Evolutionary conservation across 2,113 vertebrate genomes (phyloP).

Genomic region (Steatornis caripensis): DNA sequence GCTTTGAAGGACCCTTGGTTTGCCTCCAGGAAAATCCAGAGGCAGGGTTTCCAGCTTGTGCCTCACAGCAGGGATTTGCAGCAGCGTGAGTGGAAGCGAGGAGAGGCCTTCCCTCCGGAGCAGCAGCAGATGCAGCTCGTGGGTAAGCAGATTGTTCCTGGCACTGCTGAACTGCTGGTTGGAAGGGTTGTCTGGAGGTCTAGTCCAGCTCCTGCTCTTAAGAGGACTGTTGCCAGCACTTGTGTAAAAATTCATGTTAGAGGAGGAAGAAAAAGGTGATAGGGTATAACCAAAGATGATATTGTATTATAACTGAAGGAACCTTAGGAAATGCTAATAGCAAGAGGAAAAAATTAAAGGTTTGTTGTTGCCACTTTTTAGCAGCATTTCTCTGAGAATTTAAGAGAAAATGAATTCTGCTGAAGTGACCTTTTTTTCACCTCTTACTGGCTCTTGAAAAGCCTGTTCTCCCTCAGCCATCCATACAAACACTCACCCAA

Average conservation of each 20-base stretch:
- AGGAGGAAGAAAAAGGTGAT: neutral
- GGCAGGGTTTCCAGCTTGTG: neutral
- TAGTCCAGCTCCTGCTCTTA: neutral
- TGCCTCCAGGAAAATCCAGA: neutral
- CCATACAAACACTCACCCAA: constrained; percentile 7
- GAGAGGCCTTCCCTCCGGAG: neutral
- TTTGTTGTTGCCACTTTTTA: neutral
- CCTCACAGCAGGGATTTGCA: neutral
- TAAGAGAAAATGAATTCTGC: neutral
- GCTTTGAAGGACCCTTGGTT: neutral
- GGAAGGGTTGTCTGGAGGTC: neutral
- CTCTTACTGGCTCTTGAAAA: constrained; percentile 2
- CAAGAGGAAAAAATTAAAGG: neutral
- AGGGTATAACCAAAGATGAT: neutral
- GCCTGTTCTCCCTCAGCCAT: neutral
- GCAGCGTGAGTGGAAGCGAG: accelerated
- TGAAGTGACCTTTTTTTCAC: constrained; percentile 24
- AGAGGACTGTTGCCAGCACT: neutral
- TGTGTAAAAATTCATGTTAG: neutral
- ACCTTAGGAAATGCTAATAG: neutral
- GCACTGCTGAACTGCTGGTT: neutral
- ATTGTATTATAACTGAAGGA: neutral
- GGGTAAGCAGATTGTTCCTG: accelerated
- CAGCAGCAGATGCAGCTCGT: accelerated
- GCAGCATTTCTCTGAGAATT: neutral